These are phyloP conservation scores for Campylomormyrus numenius DNA, from an alignment of 2,113 vertebrate species.

Conservation along the genomic window DNA sequence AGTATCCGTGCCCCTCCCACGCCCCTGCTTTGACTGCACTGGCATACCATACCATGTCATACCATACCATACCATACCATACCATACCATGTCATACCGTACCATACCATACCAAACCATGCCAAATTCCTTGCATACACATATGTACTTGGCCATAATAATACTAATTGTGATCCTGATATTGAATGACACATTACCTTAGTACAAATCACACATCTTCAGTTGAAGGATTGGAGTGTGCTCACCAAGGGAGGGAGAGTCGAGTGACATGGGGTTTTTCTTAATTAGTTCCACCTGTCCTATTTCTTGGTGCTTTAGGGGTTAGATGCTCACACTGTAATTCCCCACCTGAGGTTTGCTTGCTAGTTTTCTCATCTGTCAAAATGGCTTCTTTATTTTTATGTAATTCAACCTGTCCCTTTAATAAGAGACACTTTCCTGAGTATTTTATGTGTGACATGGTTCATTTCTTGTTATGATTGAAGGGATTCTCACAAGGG, in stretches of 20 bases:
- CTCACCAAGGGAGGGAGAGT: not conserved
- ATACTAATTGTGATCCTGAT: not conserved
- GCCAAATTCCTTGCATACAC: not conserved
- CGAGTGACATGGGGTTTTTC: not conserved
- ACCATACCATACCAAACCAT: not conserved
- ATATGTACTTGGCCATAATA: not conserved
- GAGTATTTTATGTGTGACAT: not conserved
- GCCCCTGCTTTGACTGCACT: not conserved
- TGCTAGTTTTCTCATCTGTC: not conserved
- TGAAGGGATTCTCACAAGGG: not conserved
- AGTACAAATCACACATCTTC: not conserved
- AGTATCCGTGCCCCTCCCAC: not conserved
- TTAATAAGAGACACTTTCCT: not conserved
- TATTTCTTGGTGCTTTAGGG: not conserved
- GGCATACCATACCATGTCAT: not conserved
- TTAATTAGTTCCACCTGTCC: not conserved
- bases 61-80: not conserved
- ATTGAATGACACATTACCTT: not conserved
- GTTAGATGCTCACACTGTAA: not conserved
- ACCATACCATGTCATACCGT: not conserved
- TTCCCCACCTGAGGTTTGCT: not conserved
- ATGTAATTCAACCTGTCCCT: not conserved
- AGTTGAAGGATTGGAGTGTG: not conserved
- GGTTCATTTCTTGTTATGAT: not conserved
- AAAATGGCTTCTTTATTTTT: not conserved